Evolutionary conservation across 2,888 invertebrate genomes (phyloP), one percentile per base, ranked within the genome.

Genomic region (Hypsopygia costalis): DNA sequence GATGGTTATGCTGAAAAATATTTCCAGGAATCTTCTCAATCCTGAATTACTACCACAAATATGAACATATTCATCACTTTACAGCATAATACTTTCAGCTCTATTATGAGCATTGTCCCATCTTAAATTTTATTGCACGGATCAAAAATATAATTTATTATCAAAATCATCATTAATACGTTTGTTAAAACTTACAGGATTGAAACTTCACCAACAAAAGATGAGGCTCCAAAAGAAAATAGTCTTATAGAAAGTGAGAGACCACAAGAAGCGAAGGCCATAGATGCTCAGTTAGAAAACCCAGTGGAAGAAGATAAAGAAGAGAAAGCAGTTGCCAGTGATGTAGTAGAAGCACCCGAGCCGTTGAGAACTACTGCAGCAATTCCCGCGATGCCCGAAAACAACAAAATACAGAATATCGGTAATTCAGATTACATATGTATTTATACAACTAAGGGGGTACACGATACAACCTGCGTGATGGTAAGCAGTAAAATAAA

Each of bases 201-300:
- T 29, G 82, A 82, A 44, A 51, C 71, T 25, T 73, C 72, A 2
- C 65, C 72, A n/a, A 55, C 69, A 3, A 83, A 77, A 58, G 79
- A 75, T 9, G 75, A 73, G 6, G 52, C 58, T 5, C 47, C 62
- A 43, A 68, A 76, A 45, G 63, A 69, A 38, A 51, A 55, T 11
- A 54, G 49, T 2, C 34, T 51, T 42, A 49, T 61, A 3, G 61
- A 54, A 32, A 51, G 52, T 25, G 78, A 76, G 36, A 43, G 50
- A 1, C 49, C 58, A 1, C 44, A 55, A 7, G 73, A 72, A 41
- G 44, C 58, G 3, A 62, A 58, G 20, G 40, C 36, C 12, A 36
- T 34, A 11, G 35, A 40, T 5, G 41, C 40, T 20, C 27, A 41
- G 6, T 56, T 55, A n/a, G 54, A 49, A 32, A 59, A 47, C 9